Base-by-base conservation (phyloP, 2,888 invertebrate species). In the Drosophila nigricruria region DNA sequence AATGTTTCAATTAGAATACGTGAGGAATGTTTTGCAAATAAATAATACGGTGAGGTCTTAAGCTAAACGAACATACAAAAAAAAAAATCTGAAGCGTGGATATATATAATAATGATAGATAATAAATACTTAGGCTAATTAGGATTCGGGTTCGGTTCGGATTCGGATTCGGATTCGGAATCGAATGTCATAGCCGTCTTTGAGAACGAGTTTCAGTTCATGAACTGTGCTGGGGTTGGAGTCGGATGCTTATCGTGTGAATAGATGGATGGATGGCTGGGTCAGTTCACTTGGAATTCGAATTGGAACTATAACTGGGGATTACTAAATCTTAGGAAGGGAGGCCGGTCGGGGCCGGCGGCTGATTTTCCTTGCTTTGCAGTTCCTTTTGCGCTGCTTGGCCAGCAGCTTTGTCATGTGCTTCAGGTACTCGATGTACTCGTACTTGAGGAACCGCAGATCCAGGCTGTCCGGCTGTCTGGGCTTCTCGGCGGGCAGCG, bases 371-470 rank as follows among this genome's bases (percentile, higher is more conserved):
- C 20, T 18, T 27, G 10, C 12, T 10, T 16, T n/a, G 43, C 81
- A 70, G 25, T 38, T 18, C 63, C 14, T 32, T 32, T 71, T 42
- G 49, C 80, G 73, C 63, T 88, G 74, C 1, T 25, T 49, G 30
- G 73, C 62, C 56, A 91, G 61, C 23, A 83, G 47, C 62, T 82
- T 76, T 5, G 80, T 70, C 42, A 90, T 58, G 5, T 80, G 73
- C 42, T 79, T 79, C 45, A 91, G 20, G 50, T 81, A 91, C 60
- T 68, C 40, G 0, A 77, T 60, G 47, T 88, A 92, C 14, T 82
- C 72, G 20, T 72, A 74, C 57, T 92, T 91, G 3, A 82, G 73
- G 50, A 90, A 90, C 43, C 82, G 72, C 3, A 84, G 73, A 58
- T 92, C 91, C 50, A 88, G 36, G 2, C 58, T n/a, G 4, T 59